Conservation (phyloP, 1,140 invertebrate species). For the Cheumatopsyche charites region DNA sequence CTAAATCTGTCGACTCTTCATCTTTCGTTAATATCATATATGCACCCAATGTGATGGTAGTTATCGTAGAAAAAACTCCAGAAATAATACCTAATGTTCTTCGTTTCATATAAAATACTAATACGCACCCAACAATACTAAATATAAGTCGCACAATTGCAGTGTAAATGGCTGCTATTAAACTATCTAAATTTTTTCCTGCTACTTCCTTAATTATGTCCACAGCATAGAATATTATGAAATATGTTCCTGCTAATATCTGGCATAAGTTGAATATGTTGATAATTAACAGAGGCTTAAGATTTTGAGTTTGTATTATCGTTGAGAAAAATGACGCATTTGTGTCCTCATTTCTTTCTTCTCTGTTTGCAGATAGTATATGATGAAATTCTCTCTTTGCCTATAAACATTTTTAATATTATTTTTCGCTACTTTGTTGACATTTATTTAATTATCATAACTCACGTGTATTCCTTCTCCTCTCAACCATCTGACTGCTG, state of each 20-base stretch:
- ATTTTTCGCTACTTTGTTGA: constrained; percentile 3
- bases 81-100: constrained; percentile 68
- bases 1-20: constrained; percentile 52
- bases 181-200: constrained; percentile 56
- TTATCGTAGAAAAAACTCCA: constrained; percentile 66
- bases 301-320: constrained; percentile 62
- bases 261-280: constrained; percentile 73
- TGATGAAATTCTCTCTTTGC: constrained; percentile 64
- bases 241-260: constrained; percentile 73
- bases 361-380: constrained; percentile 59
- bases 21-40: constrained; percentile 60
- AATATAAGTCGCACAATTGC: constrained; percentile 68
- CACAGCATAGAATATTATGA: constrained; percentile 77
- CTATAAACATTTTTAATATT: constrained; percentile 42
- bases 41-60: constrained; percentile 64
- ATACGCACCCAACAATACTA: constrained; percentile 66
- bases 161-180: constrained; percentile 68
- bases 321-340: constrained; percentile 58
- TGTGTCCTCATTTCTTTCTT: constrained; percentile 58
- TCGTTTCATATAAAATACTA: constrained; percentile 67
- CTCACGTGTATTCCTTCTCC: constrained; percentile 65
- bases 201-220: constrained; percentile 68
- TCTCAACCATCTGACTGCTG: constrained; percentile 70
- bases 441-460: constrained; percentile 37
- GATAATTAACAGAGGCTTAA: constrained; percentile 74